phyloP scores from a whole-genome alignment of 2,888 invertebrate genomes.

The Eupeodes luniger region DNA sequence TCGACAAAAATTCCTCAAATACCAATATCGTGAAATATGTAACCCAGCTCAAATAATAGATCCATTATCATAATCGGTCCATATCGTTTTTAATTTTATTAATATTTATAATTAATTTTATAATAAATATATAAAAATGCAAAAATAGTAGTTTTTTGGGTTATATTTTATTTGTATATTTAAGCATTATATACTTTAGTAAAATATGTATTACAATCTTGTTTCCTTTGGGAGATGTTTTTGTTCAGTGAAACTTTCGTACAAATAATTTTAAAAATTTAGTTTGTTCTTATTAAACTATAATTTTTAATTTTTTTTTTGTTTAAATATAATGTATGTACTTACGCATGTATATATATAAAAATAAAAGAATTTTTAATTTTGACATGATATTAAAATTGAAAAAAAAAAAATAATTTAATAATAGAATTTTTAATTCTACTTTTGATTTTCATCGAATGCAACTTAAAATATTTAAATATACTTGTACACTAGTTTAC shows the following conservation, averaged over 20 bases:
- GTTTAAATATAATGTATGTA: background rate
- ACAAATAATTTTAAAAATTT: slow-evolving; percentile 11
- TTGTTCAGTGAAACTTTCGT: slow-evolving; percentile 14
- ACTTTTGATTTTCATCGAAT: slow-evolving; percentile 2
- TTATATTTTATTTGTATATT: slow-evolving; percentile 18
- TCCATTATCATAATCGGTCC: too few relatives aligned
- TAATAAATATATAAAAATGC: background rate
- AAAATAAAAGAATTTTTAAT: slow-evolving; percentile 8
- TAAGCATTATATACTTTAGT: background rate
- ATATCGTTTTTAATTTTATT: too few relatives aligned
- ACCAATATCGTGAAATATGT: too few relatives aligned
- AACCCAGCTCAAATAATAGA: too few relatives aligned
- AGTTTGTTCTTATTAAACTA: slow-evolving; percentile 1
- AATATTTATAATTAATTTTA: too few relatives aligned
- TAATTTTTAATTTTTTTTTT: background rate
- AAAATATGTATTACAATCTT: background rate
- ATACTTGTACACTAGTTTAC: too few relatives aligned
- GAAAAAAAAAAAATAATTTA: background rate
- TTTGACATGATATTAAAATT: slow-evolving; percentile 1
- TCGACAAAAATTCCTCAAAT: too few relatives aligned
- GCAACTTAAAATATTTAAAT: background rate
- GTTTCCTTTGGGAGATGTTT: slow-evolving; percentile 16
- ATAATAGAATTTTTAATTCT: background rate
- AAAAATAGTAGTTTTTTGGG: background rate
- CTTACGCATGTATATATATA: background rate